Evolutionary conservation across 2,888 invertebrate species (phyloP).

Genomic region (Caenorhabditis imperialis): DNA sequence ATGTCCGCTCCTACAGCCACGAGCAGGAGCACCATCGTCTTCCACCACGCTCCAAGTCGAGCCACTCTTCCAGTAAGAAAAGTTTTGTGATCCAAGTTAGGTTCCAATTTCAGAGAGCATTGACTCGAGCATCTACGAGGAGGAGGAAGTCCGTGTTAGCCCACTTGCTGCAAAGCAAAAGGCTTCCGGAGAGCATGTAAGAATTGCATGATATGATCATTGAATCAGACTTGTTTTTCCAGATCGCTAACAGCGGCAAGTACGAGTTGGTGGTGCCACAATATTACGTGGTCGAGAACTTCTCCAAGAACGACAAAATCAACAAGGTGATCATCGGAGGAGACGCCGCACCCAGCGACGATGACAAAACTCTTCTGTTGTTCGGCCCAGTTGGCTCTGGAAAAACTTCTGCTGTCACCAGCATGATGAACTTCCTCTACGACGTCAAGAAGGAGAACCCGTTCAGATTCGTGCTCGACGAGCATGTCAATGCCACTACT

Average conservation of each 20-base stretch:
- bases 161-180: slow-evolving; percentile 55
- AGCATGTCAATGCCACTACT: slow-evolving; percentile 55
- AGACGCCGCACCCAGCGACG: slow-evolving; percentile 61
- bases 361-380: slow-evolving; percentile 72
- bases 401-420: slow-evolving; percentile 68
- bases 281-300: slow-evolving; percentile 57
- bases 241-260: slow-evolving; percentile 58
- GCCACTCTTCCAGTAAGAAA: slow-evolving; percentile 42
- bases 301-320: slow-evolving; percentile 60
- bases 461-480: slow-evolving; percentile 66
- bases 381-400: slow-evolving; percentile 71
- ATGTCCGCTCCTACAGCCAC: slow-evolving; percentile 47
- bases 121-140: slow-evolving; percentile 58
- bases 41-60: slow-evolving; percentile 23
- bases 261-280: slow-evolving; percentile 59
- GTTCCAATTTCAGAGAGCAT: slow-evolving; percentile 34
- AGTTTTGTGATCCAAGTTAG: not conserved
- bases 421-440: slow-evolving; percentile 71
- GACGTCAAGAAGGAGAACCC: slow-evolving; percentile 72
- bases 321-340: slow-evolving; percentile 72
- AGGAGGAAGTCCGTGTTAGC: slow-evolving; percentile 61
- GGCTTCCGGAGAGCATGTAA: slow-evolving; percentile 59
- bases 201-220: too few relatives aligned
- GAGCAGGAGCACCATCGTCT: slow-evolving; percentile 20
- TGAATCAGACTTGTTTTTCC: slow-evolving; percentile 8